Conservation (phyloP, 2,797 vertebrate genomes). For the Natrix natrix region DNA sequence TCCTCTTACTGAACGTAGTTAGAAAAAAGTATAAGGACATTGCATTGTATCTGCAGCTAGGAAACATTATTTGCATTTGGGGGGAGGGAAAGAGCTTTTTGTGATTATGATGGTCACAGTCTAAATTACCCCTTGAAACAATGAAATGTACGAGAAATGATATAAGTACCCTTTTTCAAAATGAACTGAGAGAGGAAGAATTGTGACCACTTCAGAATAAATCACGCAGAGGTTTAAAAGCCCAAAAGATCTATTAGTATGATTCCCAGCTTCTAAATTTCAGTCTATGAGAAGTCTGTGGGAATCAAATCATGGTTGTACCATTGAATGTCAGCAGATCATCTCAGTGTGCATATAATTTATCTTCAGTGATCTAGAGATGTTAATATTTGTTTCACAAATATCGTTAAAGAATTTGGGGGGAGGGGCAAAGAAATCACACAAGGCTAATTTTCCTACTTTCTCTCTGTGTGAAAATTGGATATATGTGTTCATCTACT, state of each 20-base stretch:
- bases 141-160: background rate
- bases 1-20: background rate
- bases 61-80: background rate
- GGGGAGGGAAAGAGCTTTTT: background rate
- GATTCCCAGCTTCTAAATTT: background rate
- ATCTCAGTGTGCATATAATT: constrained; percentile 61
- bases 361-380: constrained; percentile 56
- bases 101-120: background rate
- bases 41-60: background rate
- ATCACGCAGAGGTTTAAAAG: constrained; percentile 21
- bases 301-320: constrained; percentile 56
- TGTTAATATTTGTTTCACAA: constrained; percentile 53
- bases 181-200: background rate
- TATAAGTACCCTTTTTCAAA: background rate
- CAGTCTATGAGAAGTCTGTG: constrained; percentile 41
- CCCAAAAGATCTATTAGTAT: background rate
- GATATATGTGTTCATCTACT: constrained; percentile 69
- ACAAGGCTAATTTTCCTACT: constrained; percentile 57
- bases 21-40: background rate
- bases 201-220: constrained; percentile 27
- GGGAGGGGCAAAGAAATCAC: constrained; percentile 20
- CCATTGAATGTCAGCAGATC: constrained; percentile 62
- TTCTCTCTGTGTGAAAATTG: constrained; percentile 63
- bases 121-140: background rate
- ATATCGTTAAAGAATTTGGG: constrained; percentile 9